phyloP scores from a whole-genome alignment of 2,888 invertebrate genomes.

The Tetropium fuscum region DNA sequence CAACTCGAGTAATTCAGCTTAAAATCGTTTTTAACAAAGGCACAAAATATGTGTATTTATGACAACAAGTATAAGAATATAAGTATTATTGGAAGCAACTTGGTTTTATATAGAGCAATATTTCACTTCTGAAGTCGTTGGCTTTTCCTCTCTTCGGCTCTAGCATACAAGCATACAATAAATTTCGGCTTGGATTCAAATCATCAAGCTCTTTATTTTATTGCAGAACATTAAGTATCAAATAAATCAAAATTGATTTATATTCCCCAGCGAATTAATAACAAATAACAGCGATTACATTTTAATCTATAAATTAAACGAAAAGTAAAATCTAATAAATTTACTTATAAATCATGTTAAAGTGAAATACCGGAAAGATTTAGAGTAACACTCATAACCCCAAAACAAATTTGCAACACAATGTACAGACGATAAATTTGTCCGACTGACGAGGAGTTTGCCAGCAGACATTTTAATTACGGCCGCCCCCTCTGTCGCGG shows the following conservation, averaged over 20 bases:
- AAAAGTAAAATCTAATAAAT: constrained; percentile 32
- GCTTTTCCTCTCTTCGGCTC: neutral
- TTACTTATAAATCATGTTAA: constrained; percentile 34
- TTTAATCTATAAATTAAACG: constrained; percentile 30
- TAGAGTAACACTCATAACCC: constrained; percentile 57
- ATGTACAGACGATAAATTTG: constrained; percentile 63
- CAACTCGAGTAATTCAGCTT: too few relatives aligned
- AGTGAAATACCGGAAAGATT: constrained; percentile 57
- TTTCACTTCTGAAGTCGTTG: neutral
- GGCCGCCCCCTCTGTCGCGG: constrained; percentile 51
- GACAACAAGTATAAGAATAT: too few relatives aligned
- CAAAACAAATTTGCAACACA: constrained; percentile 63
- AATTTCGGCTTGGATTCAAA: constrained; percentile 16
- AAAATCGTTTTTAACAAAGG: too few relatives aligned
- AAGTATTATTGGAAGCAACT: too few relatives aligned
- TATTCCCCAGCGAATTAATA: constrained; percentile 29
- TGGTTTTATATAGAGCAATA: too few relatives aligned
- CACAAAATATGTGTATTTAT: too few relatives aligned
- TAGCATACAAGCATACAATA: too few relatives aligned
- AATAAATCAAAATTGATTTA: constrained; percentile 31
- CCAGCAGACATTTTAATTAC: constrained; percentile 65
- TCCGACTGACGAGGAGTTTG: constrained; percentile 61
- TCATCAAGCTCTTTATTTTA: constrained; percentile 16
- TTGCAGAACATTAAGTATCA: constrained; percentile 27
- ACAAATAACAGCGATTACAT: constrained; percentile 29